phyloP scores from a whole-genome alignment of 2,888 invertebrate species.

The Blastobasis lacticolella region DNA sequence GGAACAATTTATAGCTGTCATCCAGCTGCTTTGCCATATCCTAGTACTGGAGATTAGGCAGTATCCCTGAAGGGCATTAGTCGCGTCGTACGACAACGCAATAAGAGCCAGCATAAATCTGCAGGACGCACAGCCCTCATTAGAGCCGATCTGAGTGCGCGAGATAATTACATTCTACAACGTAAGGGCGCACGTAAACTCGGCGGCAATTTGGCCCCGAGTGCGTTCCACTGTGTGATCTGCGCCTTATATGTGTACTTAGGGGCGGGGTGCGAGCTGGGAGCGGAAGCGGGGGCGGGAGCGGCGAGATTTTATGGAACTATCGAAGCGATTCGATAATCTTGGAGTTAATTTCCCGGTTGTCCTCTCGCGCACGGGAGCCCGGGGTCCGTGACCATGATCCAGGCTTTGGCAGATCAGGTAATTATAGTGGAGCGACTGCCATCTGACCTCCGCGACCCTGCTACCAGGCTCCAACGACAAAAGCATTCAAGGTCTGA shows the following conservation, averaged over 20 bases:
- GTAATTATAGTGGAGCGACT: too few species aligned
- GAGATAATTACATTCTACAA: slow-evolving; percentile 35
- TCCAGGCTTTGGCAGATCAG: too few species aligned
- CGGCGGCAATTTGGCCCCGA: slow-evolving; percentile 38
- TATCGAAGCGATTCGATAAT: not conserved
- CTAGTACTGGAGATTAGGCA: not conserved
- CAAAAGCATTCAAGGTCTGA: too few species aligned
- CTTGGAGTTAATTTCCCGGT: too few species aligned
- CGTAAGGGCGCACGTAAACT: slow-evolving; percentile 29
- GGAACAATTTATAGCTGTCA: too few species aligned
- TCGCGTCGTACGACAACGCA: too few species aligned
- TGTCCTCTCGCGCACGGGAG: too few species aligned
- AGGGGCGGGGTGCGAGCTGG: slow-evolving; percentile 11
- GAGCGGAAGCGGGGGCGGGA: not conserved
- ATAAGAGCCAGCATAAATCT: not conserved
- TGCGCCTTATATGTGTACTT: slow-evolving; percentile 29
- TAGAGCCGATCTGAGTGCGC: slow-evolving; percentile 18
- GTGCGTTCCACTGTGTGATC: slow-evolving; percentile 45
- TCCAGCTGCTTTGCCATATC: too few species aligned
- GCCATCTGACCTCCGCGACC: too few species aligned
- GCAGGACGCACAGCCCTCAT: slow-evolving; percentile 10
- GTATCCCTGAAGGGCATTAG: not conserved
- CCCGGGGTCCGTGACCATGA: too few species aligned
- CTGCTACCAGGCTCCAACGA: too few species aligned
- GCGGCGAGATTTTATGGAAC: not conserved